Evolutionary conservation across 2,797 vertebrate species (phyloP).

Genomic region (Petrocephalus schoutedeni): DNA sequence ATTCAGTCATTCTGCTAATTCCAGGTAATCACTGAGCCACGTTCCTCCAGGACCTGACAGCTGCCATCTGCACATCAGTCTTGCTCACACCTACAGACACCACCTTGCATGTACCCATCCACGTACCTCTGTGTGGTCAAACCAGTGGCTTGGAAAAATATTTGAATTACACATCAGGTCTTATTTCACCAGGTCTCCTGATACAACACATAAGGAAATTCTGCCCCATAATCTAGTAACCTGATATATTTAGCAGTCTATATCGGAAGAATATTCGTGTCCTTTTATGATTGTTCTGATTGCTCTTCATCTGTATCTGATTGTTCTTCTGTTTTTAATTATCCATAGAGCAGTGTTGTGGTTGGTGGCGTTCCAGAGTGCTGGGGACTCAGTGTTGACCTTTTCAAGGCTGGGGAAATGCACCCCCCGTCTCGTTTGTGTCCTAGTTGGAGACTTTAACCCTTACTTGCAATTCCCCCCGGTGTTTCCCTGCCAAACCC

Average conservation of each 20-base stretch:
- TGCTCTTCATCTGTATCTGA: neutral
- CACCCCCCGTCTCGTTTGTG: neutral
- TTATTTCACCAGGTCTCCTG: neutral
- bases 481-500: neutral
- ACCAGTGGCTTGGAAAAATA: neutral
- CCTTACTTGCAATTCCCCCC: neutral
- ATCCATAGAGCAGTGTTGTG: neutral
- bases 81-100: neutral
- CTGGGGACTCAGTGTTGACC: neutral
- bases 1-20: neutral
- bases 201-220: neutral
- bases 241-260: neutral
- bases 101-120: neutral
- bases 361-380: neutral
- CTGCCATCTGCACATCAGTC: neutral
- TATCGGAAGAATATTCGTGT: neutral
- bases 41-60: neutral
- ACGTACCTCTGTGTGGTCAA: neutral
- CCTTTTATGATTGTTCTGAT: neutral
- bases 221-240: neutral
- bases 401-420: neutral
- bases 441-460: neutral
- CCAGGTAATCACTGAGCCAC: neutral
- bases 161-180: neutral
- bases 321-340: neutral